Evolutionary conservation across 2,888 invertebrate genomes (phyloP).

Genomic region (Caenorhabditis uteleia): DNA sequence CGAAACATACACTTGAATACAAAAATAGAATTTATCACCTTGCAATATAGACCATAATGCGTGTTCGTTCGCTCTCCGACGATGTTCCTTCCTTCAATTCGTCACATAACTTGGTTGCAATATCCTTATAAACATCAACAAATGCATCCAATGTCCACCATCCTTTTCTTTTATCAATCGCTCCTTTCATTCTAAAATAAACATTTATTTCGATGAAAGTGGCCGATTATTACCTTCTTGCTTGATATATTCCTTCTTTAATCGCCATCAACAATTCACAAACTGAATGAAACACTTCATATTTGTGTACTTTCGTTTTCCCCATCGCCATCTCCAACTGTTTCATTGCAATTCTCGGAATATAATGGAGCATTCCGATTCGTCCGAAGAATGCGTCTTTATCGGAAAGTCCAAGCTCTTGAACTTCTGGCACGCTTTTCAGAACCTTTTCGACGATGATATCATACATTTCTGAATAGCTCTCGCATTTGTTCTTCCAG

Average conservation of each 20-base stretch:
- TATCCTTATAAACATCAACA: slow-evolving; percentile 6
- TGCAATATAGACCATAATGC: slow-evolving; percentile 7
- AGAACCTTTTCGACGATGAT: slow-evolving; percentile 17
- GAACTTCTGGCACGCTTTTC: slow-evolving; percentile 10
- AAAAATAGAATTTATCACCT: slow-evolving; percentile 7
- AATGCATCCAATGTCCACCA: slow-evolving; percentile 37
- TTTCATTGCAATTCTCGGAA: slow-evolving; percentile 15
- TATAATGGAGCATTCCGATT: slow-evolving; percentile 18
- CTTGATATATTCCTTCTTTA: slow-evolving; percentile 11
- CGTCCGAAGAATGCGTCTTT: slow-evolving; percentile 29
- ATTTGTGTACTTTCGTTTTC: slow-evolving; percentile 5
- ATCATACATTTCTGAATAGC: slow-evolving; percentile 17
- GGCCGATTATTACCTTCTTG: slow-evolving; percentile 25
- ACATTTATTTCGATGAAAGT: neutral
- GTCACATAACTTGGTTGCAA: too few species aligned
- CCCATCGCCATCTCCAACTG: slow-evolving; percentile 10
- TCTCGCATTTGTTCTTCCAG: slow-evolving; percentile 14
- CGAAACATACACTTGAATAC: neutral
- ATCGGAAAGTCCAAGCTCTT: slow-evolving; percentile 26
- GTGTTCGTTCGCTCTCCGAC: slow-evolving; percentile 25
- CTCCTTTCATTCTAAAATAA: slow-evolving; percentile 20
- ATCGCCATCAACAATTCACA: slow-evolving; percentile 18
- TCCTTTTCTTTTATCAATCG: slow-evolving; percentile 1
- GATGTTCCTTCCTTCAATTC: slow-evolving; percentile 8
- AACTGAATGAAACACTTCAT: slow-evolving; percentile 23